These are phyloP conservation scores for Drosophila subquinaria DNA, from an alignment of 2,888 invertebrate genomes.

Conservation along the genomic window DNA sequence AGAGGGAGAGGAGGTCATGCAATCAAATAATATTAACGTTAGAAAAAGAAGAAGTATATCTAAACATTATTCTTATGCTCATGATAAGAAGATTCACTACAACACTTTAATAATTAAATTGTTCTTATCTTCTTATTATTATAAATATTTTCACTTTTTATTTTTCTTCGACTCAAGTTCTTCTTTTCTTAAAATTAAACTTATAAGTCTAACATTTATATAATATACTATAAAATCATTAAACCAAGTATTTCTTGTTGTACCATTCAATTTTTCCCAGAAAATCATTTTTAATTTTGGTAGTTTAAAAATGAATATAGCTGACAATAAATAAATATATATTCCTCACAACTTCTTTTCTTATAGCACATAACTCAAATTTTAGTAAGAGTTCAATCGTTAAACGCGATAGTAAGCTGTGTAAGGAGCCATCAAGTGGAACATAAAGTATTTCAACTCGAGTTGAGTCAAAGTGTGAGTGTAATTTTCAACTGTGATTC, in stretches of 20 bases:
- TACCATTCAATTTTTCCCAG: too few species aligned
- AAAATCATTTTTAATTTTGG: too few species aligned
- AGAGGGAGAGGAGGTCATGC: slow-evolving; percentile 21
- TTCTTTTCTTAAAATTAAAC: too few species aligned
- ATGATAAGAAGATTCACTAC: too few species aligned
- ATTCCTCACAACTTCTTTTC: neutral
- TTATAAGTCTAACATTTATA: too few species aligned
- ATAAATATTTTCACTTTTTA: too few species aligned
- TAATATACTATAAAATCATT: too few species aligned
- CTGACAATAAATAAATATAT: neutral
- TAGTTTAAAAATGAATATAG: neutral
- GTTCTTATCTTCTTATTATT: too few species aligned
- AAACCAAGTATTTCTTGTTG: too few species aligned
- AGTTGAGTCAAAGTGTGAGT: slow-evolving; percentile 9
- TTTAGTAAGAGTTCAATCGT: slow-evolving; percentile 39
- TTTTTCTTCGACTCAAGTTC: too few species aligned
- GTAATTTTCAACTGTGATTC: neutral
- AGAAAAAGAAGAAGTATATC: neutral
- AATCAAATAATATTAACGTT: slow-evolving; percentile 35
- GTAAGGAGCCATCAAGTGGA: slow-evolving; percentile 46
- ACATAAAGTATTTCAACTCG: slow-evolving; percentile 43
- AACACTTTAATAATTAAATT: too few species aligned
- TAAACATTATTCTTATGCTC: too few species aligned
- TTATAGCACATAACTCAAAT: slow-evolving; percentile 23
- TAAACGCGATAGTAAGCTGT: slow-evolving; percentile 49